Conservation (phyloP, 2,113 vertebrate genomes). For the Thermophis baileyi region DNA sequence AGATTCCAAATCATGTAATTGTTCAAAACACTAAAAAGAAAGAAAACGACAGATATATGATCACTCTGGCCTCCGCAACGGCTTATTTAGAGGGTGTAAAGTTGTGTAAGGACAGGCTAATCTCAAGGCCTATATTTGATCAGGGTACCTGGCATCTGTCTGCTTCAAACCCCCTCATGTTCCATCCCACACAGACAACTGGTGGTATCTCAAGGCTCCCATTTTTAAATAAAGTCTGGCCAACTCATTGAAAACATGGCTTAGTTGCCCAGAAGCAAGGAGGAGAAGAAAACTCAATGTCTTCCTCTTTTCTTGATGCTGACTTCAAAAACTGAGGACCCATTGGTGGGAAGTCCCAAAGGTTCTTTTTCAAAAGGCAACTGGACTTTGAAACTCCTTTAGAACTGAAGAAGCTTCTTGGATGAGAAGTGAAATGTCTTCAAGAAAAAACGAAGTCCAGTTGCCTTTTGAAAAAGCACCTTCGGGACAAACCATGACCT, state of each 20-base stretch:
- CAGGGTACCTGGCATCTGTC: not conserved
- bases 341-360: not conserved
- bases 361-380: too few species aligned
- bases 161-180: not conserved
- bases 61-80: not conserved
- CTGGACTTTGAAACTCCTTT: too few species aligned
- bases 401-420: too few species aligned
- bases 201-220: not conserved
- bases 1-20: conserved; percentile 98
- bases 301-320: not conserved
- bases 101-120: not conserved
- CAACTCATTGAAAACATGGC: not conserved
- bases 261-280: not conserved
- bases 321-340: not conserved
- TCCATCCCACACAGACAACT: not conserved
- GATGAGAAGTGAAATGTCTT: too few species aligned
- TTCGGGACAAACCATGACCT: too few species aligned
- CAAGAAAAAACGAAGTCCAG: too few species aligned
- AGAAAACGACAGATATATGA: not conserved
- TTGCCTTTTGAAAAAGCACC: too few species aligned
- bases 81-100: not conserved
- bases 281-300: not conserved
- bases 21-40: conserved; percentile 79
- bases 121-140: not conserved
- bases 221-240: not conserved